Conservation (phyloP, 1,140 invertebrate genomes). For the Anagrus nilaparvatae region DNA sequence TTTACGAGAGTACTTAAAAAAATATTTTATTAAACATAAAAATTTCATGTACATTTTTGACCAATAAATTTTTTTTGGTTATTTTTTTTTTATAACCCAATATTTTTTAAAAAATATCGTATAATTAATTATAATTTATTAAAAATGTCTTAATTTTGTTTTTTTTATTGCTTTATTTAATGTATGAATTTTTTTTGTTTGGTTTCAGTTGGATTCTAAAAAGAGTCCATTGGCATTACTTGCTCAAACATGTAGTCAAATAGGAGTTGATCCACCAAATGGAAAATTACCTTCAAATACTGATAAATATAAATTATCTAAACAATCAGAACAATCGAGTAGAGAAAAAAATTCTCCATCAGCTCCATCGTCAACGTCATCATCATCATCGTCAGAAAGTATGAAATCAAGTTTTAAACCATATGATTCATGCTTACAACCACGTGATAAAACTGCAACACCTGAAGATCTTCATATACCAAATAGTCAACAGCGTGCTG, state of each 20-base stretch:
- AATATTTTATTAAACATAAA: too few species aligned
- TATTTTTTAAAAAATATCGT: too few species aligned
- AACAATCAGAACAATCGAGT: slow-evolving; percentile 36
- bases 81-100: too few species aligned
- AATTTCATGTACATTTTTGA: too few species aligned
- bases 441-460: slow-evolving; percentile 32
- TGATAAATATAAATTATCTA: too few species aligned
- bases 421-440: slow-evolving; percentile 53
- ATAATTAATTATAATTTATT: too few species aligned
- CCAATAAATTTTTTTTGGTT: too few species aligned
- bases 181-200: slow-evolving; percentile 29
- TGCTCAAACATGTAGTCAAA: slow-evolving; percentile 91
- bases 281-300: too few species aligned
- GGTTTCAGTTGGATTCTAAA: slow-evolving; percentile 86
- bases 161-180: not conserved
- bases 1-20: too few species aligned
- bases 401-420: slow-evolving; percentile 56
- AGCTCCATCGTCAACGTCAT: slow-evolving; percentile 26
- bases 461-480: slow-evolving; percentile 21
- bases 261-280: slow-evolving; percentile 76
- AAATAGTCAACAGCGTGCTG: slow-evolving; percentile 22
- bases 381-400: slow-evolving; percentile 34
- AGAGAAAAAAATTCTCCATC: slow-evolving; percentile 45
- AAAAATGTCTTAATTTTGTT: not conserved
- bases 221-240: slow-evolving; percentile 88